Conservation (phyloP, 2,113 vertebrate genomes). For the Antechinus stuartii region DNA sequence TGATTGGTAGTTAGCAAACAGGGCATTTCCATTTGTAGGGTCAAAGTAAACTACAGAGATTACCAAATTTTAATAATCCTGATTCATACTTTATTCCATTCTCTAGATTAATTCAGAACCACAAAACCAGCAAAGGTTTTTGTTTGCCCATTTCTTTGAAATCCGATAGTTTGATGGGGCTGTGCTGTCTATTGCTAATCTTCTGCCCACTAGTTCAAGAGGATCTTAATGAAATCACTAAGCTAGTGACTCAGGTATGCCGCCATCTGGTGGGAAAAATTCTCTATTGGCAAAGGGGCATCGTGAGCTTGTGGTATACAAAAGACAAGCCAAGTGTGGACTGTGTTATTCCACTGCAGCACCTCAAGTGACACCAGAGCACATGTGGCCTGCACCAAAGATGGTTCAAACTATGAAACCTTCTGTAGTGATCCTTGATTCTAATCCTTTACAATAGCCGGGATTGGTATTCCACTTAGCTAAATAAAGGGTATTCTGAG, state of each 20-base stretch:
- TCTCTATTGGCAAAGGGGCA: neutral
- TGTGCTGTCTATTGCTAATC: neutral
- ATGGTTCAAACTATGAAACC: neutral
- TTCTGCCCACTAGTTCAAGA: neutral
- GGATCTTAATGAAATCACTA: neutral
- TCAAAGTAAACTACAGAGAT: neutral
- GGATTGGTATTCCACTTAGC: neutral
- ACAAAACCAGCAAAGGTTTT: neutral
- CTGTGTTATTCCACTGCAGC: neutral
- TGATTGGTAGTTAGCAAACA: neutral
- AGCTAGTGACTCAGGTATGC: neutral
- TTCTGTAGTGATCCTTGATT: neutral
- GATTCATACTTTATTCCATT: neutral
- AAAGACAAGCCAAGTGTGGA: neutral
- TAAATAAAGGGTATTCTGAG: constrained; percentile 4
- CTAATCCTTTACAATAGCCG: neutral
- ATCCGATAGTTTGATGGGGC: neutral
- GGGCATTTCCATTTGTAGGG: neutral
- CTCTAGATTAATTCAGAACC: neutral
- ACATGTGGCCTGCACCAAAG: neutral
- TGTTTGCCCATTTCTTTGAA: neutral
- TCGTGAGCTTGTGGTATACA: neutral
- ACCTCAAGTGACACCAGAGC: neutral
- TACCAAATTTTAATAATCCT: neutral
- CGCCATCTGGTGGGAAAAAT: neutral